phyloP scores from a whole-genome alignment of 2,113 vertebrate species.

The Lampris incognitus region DNA sequence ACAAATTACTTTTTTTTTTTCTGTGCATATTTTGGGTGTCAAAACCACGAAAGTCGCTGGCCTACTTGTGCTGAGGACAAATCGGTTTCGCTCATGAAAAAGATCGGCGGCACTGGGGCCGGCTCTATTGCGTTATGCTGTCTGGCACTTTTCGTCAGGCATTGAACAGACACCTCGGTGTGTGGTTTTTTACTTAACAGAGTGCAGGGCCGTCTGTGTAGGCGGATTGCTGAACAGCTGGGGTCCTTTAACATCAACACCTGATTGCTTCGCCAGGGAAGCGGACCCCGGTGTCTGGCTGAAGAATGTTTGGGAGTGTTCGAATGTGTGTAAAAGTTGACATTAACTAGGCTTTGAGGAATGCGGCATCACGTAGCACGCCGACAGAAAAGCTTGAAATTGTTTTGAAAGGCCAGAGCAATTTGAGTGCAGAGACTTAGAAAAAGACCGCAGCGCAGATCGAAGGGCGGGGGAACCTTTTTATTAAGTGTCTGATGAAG shows the following conservation, averaged over 20 bases:
- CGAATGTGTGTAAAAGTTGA: conserved; percentile 60
- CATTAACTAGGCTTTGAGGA: conserved; percentile 62
- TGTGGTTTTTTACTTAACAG: conserved; percentile 35
- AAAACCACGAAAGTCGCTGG: conserved; percentile 8
- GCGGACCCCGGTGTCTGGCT: conserved; percentile 55
- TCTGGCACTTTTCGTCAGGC: conserved; percentile 17
- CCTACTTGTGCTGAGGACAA: conserved; percentile 8
- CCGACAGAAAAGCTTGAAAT: conserved; percentile 53
- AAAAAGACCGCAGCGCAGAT: conserved; percentile 18
- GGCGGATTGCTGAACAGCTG: conserved; percentile 45
- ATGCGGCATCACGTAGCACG: conserved; percentile 54
- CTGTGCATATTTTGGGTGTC: not conserved
- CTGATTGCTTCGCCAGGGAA: conserved; percentile 63
- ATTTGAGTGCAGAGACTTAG: conserved; percentile 23
- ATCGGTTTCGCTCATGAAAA: conserved; percentile 6
- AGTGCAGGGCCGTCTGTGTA: conserved; percentile 10
- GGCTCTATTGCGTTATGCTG: not conserved
- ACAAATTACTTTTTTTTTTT: not conserved
- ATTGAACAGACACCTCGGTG: conserved; percentile 1
- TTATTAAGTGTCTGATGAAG: conserved; percentile 46
- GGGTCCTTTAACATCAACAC: conserved; percentile 60
- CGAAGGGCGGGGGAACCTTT: not conserved
- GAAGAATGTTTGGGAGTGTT: conserved; percentile 72
- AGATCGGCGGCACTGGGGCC: not conserved
- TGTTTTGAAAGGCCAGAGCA: conserved; percentile 16